Conservation (phyloP, 1,140 invertebrate species). For the Ceratosolen fusciceps region DNA sequence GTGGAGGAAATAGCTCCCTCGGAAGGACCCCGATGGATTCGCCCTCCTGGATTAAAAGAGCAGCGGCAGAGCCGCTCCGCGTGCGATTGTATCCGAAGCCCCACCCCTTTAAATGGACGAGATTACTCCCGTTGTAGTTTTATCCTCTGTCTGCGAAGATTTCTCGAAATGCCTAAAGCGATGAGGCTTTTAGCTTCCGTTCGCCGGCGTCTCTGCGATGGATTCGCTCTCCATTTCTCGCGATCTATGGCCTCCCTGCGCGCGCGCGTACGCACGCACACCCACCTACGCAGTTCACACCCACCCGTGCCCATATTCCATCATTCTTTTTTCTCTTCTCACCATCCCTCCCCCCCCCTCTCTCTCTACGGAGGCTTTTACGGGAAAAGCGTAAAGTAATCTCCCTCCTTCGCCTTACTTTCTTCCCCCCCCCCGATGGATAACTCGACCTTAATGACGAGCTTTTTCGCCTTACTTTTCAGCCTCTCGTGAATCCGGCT, state of each 20-base stretch:
- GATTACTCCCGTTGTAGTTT: conserved; percentile 32
- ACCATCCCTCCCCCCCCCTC: too few species aligned
- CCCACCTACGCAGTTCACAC: too few species aligned
- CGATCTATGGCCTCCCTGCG: neutral
- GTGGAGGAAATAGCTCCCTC: conserved; percentile 20
- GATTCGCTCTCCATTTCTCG: conserved; percentile 24
- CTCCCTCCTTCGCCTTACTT: conserved; percentile 7
- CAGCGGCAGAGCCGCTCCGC: conserved; percentile 52
- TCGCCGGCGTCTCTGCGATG: neutral
- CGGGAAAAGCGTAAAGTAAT: neutral
- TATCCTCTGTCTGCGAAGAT: neutral
- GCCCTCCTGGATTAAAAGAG: conserved; percentile 58
- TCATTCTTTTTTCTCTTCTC: too few species aligned
- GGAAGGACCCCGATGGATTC: conserved; percentile 36
- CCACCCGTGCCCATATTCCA: too few species aligned
- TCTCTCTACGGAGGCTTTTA: conserved; percentile 1
- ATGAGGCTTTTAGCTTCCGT: conserved; percentile 14
- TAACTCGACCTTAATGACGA: neutral
- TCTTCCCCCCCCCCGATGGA: neutral
- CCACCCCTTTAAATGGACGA: conserved; percentile 6
- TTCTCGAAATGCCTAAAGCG: conserved; percentile 5
- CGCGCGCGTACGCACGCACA: too few species aligned
- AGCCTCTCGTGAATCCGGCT: neutral
- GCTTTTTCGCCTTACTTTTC: neutral
- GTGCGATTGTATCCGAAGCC: conserved; percentile 8